Evolutionary conservation across 2,113 vertebrate genomes (phyloP), one percentile per base, ranked within the genome.

Genomic region (Columbina picui): DNA sequence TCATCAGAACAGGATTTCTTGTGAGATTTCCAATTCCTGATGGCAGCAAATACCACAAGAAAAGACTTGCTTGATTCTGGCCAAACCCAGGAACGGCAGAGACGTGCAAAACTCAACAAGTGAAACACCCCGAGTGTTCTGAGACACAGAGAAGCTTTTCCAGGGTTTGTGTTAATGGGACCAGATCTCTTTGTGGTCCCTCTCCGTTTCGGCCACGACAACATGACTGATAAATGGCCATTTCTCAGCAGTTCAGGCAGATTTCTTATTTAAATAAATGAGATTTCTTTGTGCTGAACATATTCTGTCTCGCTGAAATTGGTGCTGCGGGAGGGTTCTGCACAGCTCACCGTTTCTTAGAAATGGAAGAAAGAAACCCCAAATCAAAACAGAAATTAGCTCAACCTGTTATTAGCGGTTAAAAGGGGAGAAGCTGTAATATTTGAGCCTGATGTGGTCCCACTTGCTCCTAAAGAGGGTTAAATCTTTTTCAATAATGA

Each of bases 371-470:
- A 87, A 92, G 64, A 92, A 97, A 94, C 85, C 95, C 92, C 92
- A 95, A 93, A 92, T 9, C 67, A 85, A 94, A 95, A 61, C 94
- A 93, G 86, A 87, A 91, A 96, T 69, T 87, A 59, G 77, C 86
- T 96, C 87, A 87, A 14, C 55, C 67, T 52, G 80, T 77, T 81
- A 84, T 95, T 95, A 95, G 97, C 2, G 94, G 92, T 94, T 56
- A 56, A 56, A 92, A 89, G 78, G 56, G 96, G 92, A 97, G 93
- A 93, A 95, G 89, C 91, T 93, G 91, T 88, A 95, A 30, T 52
- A 41, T 9, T 36, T 14, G 59, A 90, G 76, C 19, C 91, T 95
- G 91, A 94, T 90, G 95, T 87, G 94, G 59, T 95, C 77, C 92
- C 79, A 19, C 89, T 95, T 57, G 81, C 63, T 92, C 73, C 94